Evolutionary conservation across 2,113 vertebrate genomes (phyloP).

Genomic region (Emydocephalus ijimae): DNA sequence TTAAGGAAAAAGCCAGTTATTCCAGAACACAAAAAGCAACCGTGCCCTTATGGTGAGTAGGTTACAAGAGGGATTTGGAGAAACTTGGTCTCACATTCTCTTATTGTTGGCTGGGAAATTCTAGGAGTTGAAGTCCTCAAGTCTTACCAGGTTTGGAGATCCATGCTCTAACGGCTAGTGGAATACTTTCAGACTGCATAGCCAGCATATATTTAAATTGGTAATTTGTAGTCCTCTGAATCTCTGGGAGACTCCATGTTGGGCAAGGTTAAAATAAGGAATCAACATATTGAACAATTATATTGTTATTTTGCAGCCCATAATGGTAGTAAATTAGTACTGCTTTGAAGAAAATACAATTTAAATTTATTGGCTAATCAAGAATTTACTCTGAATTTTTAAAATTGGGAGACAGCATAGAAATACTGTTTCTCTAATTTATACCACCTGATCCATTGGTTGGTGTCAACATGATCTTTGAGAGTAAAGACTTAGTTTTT

Average conservation of each 20-base stretch:
- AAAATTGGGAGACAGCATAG: not conserved
- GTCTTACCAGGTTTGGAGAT: not conserved
- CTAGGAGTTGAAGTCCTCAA: not conserved
- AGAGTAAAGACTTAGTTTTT: not conserved
- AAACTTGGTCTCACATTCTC: not conserved
- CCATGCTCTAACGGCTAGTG: not conserved
- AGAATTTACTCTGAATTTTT: not conserved
- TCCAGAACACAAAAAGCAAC: constrained; percentile 97
- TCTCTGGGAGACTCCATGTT: not conserved
- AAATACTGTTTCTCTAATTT: not conserved
- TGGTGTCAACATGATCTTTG: not conserved
- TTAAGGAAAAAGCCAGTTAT: constrained; percentile 92
- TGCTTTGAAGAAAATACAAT: not conserved
- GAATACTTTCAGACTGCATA: not conserved
- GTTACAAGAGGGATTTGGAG: not conserved
- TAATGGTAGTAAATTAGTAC: not conserved
- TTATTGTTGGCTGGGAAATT: not conserved
- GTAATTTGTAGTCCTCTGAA: not conserved
- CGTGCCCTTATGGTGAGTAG: constrained; percentile 95
- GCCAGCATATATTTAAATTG: not conserved
- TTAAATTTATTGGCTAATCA: not conserved
- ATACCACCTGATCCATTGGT: not conserved
- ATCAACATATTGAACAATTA: not conserved
- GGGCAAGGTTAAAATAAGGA: not conserved
- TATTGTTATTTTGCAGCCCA: not conserved